These are phyloP conservation scores for Actinia tenebrosa DNA, from an alignment of 64 coral and sea anemone species.

Conservation along the genomic window DNA sequence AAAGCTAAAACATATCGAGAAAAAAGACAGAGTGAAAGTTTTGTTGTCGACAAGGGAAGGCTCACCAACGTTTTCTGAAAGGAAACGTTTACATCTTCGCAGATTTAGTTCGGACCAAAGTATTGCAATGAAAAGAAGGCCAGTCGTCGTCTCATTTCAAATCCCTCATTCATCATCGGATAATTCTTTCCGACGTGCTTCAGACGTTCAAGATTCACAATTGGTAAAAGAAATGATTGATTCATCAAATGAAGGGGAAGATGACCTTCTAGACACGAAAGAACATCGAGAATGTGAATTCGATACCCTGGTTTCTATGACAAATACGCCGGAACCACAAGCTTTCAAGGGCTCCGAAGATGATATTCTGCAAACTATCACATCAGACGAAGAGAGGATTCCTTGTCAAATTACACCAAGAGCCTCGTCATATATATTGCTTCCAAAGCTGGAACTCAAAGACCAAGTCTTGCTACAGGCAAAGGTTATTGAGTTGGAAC, in stretches of 20 bases:
- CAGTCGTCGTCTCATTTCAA: background rate
- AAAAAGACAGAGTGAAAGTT: background rate
- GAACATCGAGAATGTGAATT: constrained; percentile 1
- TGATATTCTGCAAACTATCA: background rate
- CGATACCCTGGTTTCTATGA: constrained; percentile 12
- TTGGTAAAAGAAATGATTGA: background rate
- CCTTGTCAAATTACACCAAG: background rate
- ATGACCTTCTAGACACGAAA: background rate
- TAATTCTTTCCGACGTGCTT: background rate
- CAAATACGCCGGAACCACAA: constrained; percentile 5
- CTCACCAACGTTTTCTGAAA: background rate
- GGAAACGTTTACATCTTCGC: background rate
- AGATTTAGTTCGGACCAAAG: background rate
- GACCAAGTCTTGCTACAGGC: background rate
- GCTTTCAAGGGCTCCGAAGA: background rate
- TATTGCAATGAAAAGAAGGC: background rate
- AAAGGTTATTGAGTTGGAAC: background rate
- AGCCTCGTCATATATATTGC: background rate
- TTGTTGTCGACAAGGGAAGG: background rate
- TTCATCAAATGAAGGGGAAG: background rate
- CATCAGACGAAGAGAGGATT: background rate
- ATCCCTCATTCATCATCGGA: background rate
- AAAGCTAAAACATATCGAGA: background rate
- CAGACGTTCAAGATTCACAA: background rate
- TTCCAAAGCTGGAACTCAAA: background rate